Conservation (phyloP, 1,140 invertebrate genomes). For the Brachionus rubens region DNA sequence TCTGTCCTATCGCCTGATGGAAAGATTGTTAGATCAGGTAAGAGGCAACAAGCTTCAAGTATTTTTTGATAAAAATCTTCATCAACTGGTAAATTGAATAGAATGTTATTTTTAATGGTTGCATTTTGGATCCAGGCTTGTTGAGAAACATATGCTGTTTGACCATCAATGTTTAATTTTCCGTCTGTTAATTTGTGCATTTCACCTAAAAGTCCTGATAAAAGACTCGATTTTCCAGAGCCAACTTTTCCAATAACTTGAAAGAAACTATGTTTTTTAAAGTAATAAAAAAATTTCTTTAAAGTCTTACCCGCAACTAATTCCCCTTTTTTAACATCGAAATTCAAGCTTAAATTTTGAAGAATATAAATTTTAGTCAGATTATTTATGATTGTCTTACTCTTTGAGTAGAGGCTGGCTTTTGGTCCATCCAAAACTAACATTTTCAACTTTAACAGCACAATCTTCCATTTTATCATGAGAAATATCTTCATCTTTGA, state of each 20-base stretch:
- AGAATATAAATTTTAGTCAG: background rate
- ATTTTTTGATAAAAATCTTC: slow-evolving; percentile 62
- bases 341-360: slow-evolving; percentile 29
- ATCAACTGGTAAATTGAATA: slow-evolving; percentile 65
- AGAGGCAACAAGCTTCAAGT: slow-evolving; percentile 57
- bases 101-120: slow-evolving; percentile 68
- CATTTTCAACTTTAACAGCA: slow-evolving; percentile 18
- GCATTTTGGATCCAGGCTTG: slow-evolving; percentile 69
- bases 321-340: slow-evolving; percentile 7
- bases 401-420: background rate
- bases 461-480: background rate
- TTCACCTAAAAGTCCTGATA: slow-evolving; percentile 82
- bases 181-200: slow-evolving; percentile 73
- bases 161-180: slow-evolving; percentile 72
- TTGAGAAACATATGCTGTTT: slow-evolving; percentile 70
- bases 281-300: background rate
- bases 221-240: slow-evolving; percentile 81
- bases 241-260: slow-evolving; percentile 77
- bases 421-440: slow-evolving; percentile 27
- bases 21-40: slow-evolving; percentile 51
- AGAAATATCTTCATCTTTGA: slow-evolving; percentile 19
- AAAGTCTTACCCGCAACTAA: slow-evolving; percentile 69
- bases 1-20: slow-evolving; percentile 47
- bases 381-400: background rate
- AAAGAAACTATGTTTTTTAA: background rate